Base-by-base conservation (phyloP, 2,888 invertebrate species). In the Apocheima hispidaria region DNA sequence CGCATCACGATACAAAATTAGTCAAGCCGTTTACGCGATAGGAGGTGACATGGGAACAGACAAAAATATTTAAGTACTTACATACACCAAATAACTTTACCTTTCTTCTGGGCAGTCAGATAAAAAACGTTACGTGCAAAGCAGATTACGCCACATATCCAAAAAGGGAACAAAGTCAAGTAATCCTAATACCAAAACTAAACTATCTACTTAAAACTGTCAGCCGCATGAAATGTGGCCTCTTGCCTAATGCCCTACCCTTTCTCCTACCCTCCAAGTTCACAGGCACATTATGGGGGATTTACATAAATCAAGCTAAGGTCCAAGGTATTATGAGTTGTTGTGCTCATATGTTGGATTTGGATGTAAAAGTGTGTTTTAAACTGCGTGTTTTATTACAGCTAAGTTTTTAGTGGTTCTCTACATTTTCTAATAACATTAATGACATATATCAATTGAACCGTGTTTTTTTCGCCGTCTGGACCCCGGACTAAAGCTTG, bases 201-300 rank as follows among this genome's bases (percentile, higher is more conserved):
- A 62, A 62, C 61, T 57, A 57, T 57, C 48, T 57, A 55, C 66
- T 63, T 60, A 30, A 56, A 58, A 55, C 63, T 67, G 67, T 64
- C 67, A 62, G 7, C 54, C 57, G 55, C 64, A 67, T 62, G 66
- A 65, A 63, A 66, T 62, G 61, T 62, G 61, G 56, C 18, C 26
- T 30, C 53, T 28, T 14, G 49, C 44, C 21, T 60, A 60, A 60
- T 60, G 60, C 61, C 51, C 46, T 52, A 62, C 56, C 61, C 61
- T 55, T 38, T 40, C 44, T 43, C 10, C 38, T 46, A 43, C 38
- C 51, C 59, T 21, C 16, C 50, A 56, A 56, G 61, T 62, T 62
- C 61, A 55, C 60, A 55, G 63, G 53, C 51, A 56, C 60, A 60
- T 63, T 63, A 63, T 55, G 62, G 54, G 51, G 67, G 64, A 64